Percentiles rank a stretch among this genome's conserved stretches.
These are phyloP conservation scores for Temnothorax curvispinosus DNA, from an alignment of 1,140 invertebrate genomes.

Conservation along the genomic window DNA sequence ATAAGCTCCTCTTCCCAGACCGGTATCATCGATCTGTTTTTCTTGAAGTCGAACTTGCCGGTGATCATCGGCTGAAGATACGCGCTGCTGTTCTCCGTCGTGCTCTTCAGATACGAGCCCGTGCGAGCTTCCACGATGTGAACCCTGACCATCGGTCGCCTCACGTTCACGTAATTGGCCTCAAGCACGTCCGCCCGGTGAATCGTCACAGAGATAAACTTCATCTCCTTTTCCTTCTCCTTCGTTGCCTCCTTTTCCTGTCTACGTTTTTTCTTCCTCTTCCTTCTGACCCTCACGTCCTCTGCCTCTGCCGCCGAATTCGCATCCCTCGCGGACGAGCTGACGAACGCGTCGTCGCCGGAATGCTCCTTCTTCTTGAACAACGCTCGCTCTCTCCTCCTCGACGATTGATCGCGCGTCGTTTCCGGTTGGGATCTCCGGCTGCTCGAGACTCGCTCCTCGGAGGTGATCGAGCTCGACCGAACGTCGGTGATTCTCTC, in stretches of 20 bases:
- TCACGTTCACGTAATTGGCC: slow-evolving; percentile 77
- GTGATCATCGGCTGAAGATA: slow-evolving; percentile 81
- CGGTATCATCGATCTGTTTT: slow-evolving; percentile 84
- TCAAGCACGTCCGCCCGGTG: slow-evolving; percentile 79
- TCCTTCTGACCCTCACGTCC: slow-evolving; percentile 8
- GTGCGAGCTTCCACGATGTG: slow-evolving; percentile 79
- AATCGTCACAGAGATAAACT: slow-evolving; percentile 79
- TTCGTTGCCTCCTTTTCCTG: slow-evolving; percentile 64
- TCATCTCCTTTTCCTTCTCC: slow-evolving; percentile 47
- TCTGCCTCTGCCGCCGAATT: not conserved
- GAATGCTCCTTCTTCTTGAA: not conserved
- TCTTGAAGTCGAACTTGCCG: slow-evolving; percentile 80
- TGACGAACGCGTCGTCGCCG: not conserved
- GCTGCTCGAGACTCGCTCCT: slow-evolving; percentile 1
- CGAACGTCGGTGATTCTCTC: slow-evolving; percentile 16
- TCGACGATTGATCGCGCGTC: not conserved
- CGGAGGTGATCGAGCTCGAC: slow-evolving; percentile 33
- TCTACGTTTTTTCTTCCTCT: slow-evolving; percentile 59
- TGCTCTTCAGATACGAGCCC: slow-evolving; percentile 79
- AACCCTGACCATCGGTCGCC: slow-evolving; percentile 84
- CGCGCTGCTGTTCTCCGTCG: not conserved
- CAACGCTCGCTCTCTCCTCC: not conserved
- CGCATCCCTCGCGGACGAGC: not conserved
- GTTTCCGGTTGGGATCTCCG: not conserved
- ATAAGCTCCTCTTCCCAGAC: slow-evolving; percentile 89